Percentiles rank a stretch among this genome's conserved stretches.
Evolutionary conservation across 1,140 invertebrate genomes (phyloP).

Genomic region (Arion vulgaris): DNA sequence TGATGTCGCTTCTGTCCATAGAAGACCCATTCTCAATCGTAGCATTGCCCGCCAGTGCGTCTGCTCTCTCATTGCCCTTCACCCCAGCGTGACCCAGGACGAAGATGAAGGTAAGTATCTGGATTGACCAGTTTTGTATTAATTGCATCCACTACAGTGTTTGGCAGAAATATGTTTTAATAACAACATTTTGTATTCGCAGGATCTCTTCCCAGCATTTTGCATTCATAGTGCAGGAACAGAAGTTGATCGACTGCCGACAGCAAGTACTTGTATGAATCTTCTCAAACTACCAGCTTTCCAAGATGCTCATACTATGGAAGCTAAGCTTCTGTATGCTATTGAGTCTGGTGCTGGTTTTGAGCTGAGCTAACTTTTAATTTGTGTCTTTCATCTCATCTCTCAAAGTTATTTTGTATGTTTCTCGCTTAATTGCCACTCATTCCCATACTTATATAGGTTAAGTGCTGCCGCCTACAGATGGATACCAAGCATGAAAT

Average conservation of each 20-base stretch:
- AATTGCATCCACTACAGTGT: too few species aligned
- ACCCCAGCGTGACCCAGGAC: too few species aligned
- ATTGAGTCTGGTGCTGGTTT: slow-evolving; percentile 96
- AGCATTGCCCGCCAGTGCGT: too few species aligned
- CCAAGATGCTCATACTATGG: slow-evolving; percentile 82
- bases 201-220: slow-evolving; percentile 94
- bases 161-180: too few species aligned
- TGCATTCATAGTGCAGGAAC: slow-evolving; percentile 91
- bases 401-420: not conserved
- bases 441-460: too few species aligned
- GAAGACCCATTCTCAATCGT: too few species aligned
- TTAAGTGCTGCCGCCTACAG: too few species aligned
- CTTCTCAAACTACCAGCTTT: slow-evolving; percentile 95
- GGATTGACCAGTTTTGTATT: too few species aligned
- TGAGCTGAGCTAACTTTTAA: slow-evolving; percentile 81
- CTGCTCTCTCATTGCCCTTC: too few species aligned
- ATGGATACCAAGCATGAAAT: too few species aligned
- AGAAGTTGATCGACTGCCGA: slow-evolving; percentile 88
- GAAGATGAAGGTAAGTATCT: too few species aligned
- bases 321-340: slow-evolving; percentile 90
- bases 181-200: slow-evolving; percentile 22
- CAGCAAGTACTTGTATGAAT: slow-evolving; percentile 98
- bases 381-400: not conserved
- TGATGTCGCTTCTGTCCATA: too few species aligned
- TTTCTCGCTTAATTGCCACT: not conserved